Conservation (phyloP, 2,113 vertebrate species). For the Dromaius novaehollandiae region DNA sequence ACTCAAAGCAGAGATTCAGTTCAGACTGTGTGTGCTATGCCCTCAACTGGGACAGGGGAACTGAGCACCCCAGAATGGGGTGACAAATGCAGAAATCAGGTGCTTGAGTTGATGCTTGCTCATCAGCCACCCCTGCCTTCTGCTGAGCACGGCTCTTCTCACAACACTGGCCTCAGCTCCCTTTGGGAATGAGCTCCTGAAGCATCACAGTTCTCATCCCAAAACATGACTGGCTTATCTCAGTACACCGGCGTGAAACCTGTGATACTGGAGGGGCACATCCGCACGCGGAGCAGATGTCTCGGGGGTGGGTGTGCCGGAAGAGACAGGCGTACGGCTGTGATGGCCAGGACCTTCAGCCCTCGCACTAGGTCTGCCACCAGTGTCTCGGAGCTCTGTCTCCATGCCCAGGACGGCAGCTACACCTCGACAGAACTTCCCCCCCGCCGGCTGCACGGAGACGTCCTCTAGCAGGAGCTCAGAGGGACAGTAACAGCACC, state of each 20-base stretch:
- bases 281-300: not conserved
- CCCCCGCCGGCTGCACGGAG: no score
- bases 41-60: not conserved
- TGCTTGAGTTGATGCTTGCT: not conserved
- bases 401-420: no score
- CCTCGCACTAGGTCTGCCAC: no score
- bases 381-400: no score
- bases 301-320: not conserved
- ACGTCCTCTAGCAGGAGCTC: no score
- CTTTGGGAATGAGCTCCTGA: not conserved
- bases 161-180: not conserved
- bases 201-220: not conserved
- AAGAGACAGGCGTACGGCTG: not conserved
- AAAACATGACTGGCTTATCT: not conserved
- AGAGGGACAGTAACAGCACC: no score
- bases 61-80: not conserved
- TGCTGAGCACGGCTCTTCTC: not conserved
- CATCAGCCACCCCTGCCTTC: not conserved
- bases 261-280: not conserved
- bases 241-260: not conserved
- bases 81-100: not conserved
- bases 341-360: no score
- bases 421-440: no score
- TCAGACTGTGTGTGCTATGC: not conserved
- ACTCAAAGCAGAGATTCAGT: not conserved